A percentile compares a stretch with the other conserved stretches of the same genome.
phyloP scores from a whole-genome alignment of 1,140 invertebrate genomes.

The Amphibalanus amphitrite region DNA sequence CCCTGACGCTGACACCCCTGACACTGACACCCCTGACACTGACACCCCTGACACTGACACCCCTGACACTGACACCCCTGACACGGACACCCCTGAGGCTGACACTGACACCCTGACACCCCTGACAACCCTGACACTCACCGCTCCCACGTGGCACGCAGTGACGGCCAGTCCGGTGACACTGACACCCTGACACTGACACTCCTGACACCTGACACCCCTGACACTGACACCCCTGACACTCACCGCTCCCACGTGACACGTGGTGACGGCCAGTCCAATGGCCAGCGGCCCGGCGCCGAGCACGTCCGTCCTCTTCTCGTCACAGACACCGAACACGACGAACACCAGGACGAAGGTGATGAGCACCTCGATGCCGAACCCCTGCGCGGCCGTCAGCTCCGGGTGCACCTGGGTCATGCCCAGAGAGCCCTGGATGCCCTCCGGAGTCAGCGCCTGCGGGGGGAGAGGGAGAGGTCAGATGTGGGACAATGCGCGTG shows the following conservation, averaged over 20 bases:
- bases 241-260: conserved; percentile 68
- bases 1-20: no score
- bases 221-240: no score
- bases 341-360: conserved; percentile 76
- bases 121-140: no score
- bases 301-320: conserved; percentile 52
- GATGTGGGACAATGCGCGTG: no score
- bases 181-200: no score
- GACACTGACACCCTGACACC: no score
- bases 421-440: conserved; percentile 33
- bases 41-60: no score
- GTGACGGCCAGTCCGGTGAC: conserved; percentile 72
- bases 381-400: conserved; percentile 45
- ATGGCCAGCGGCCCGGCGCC: conserved; percentile 76
- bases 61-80: no score
- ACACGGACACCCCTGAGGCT: no score
- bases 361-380: conserved; percentile 65
- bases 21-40: no score
- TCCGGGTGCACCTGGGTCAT: conserved; percentile 31
- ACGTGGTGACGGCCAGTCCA: conserved; percentile 63
- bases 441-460: conserved; percentile 31
- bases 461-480: conserved; percentile 11
- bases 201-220: no score
- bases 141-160: conserved; percentile 64
- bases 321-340: conserved; percentile 70